Percentiles rank a stretch among this genome's conserved stretches.
Evolutionary conservation across 2,113 vertebrate species (phyloP).

Genomic region (Phoxinus phoxinus): DNA sequence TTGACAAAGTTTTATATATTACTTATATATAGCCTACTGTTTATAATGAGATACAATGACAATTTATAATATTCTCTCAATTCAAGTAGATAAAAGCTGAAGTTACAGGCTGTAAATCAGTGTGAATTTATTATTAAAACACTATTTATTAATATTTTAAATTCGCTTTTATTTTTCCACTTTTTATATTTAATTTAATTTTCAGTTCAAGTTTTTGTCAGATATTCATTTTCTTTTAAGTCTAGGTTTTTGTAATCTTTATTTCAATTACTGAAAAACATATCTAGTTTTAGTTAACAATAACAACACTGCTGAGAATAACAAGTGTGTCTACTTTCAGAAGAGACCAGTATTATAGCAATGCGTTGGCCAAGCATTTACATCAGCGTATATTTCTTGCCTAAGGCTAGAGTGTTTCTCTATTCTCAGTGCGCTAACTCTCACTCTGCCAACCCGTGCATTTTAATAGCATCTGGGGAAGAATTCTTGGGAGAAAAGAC

Average conservation of each 20-base stretch:
- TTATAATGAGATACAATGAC: neutral
- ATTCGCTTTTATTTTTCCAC: neutral
- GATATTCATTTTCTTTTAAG: neutral
- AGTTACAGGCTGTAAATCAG: neutral
- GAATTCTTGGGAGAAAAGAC: neutral
- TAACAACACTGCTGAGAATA: neutral
- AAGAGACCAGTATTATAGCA: neutral
- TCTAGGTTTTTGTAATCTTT: neutral
- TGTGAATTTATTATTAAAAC: neutral
- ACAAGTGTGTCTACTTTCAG: slow-evolving; percentile 11
- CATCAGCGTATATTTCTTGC: slow-evolving; percentile 8
- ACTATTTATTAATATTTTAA: neutral
- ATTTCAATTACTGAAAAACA: neutral
- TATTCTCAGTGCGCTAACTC: neutral
- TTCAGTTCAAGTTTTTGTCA: neutral
- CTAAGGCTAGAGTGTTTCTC: slow-evolving; percentile 20
- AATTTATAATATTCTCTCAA: neutral
- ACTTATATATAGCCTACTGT: neutral
- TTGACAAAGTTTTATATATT: too few relatives aligned
- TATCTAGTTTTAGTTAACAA: neutral
- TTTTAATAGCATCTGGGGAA: slow-evolving; percentile 23
- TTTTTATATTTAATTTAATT: neutral
- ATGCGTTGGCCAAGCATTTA: slow-evolving; percentile 4
- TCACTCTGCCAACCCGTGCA: slow-evolving; percentile 3
- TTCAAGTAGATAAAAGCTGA: neutral